Evolutionary conservation across 1,140 invertebrate genomes (phyloP), one percentile per base, ranked within the genome.

Genomic region (Drosophila orena): DNA sequence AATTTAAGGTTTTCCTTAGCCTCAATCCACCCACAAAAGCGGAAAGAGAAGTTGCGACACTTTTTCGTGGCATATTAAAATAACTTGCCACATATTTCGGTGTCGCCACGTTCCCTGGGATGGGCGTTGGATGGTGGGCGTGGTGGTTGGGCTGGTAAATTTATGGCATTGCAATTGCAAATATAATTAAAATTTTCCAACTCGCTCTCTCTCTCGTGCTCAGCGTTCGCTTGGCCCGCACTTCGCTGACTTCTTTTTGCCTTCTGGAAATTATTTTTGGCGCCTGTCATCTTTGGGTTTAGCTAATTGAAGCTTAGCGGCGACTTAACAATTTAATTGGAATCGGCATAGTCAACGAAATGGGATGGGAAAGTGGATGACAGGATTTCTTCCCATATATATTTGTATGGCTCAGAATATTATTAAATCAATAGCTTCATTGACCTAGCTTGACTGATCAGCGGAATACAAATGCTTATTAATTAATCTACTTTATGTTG

Each of bases 181-280:
- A 88, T 88, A 89, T 88, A 88, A 88, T 88, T 88, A 88, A 88
- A 88, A 88, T 88, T 89, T 89, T 84, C 76, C 79, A 89, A 77
- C 79, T 89, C 74, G 61, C 83, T 65, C 44, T 62, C 44, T 62
- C 20, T 65, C 58, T 60, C 60, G 15, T 42, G 30, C 5, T 14
- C 30, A 30, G 30, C 10, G 15, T 6, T 44, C 3, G 15, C 10
- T 44, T 20, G 11, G 56, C 17, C 17, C 17, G 17, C 17, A 17
- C 17, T 17, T 17, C 17, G 17, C 53, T 53, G 57, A 53, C 42
- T 49, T 59, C 44, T 55, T 38, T 58, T 68, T 61, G 59, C 30
- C 64, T 70, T 81, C 53, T 77, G 60, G 77, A 78, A 71, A 81
- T 85, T 81, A 70, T 84, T 71, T 79, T 68, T 64, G 59, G 64